A percentile compares a stretch with the other conserved stretches of the same genome.
phyloP scores from a whole-genome alignment of 2,888 invertebrate species.

The Drosophila seclusa region DNA sequence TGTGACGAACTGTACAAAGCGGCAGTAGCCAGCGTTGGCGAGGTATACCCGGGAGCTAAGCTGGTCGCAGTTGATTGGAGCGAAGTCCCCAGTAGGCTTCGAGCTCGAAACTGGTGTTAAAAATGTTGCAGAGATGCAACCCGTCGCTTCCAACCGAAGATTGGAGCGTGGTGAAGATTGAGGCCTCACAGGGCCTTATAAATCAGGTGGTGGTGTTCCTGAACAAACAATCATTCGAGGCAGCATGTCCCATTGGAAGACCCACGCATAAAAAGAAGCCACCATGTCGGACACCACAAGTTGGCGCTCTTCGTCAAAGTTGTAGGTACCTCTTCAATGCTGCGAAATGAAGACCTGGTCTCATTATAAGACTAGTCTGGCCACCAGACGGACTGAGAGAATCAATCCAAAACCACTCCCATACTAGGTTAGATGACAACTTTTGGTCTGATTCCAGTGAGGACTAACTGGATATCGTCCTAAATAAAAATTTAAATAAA shows the following conservation, averaged over 20 bases:
- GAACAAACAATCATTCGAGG: not conserved
- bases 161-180: too few relatives aligned
- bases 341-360: not conserved
- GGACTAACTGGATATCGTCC: accelerated
- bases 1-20: too few relatives aligned
- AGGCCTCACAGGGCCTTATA: too few relatives aligned
- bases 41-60: too few relatives aligned
- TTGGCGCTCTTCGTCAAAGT: not conserved
- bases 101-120: too few relatives aligned
- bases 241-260: not conserved
- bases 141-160: too few relatives aligned
- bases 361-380: not conserved
- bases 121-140: too few relatives aligned
- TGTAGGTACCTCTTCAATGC: not conserved
- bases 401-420: not conserved
- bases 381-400: too few relatives aligned
- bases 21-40: too few relatives aligned
- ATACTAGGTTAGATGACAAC: not conserved
- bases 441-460: not conserved
- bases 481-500: not conserved
- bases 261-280: not conserved
- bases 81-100: too few relatives aligned
- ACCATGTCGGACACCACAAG: not conserved
- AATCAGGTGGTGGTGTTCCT: too few relatives aligned
- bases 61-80: too few relatives aligned